Conservation (phyloP, 2,888 invertebrate genomes). For the Erannis defoliaria region DNA sequence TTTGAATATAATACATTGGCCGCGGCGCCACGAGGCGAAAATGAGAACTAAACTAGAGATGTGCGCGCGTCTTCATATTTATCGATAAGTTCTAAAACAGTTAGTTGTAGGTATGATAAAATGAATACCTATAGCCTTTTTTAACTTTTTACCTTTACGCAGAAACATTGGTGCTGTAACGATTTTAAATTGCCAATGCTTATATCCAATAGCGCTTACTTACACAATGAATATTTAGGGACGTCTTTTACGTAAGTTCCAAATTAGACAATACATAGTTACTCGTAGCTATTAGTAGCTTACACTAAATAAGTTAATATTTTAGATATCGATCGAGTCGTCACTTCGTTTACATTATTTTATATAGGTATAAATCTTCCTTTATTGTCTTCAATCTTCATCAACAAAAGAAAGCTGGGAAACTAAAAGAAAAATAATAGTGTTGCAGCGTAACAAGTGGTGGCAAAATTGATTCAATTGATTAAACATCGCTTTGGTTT, state of each 20-base stretch:
- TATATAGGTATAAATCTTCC: conserved; percentile 84
- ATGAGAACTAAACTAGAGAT: too few relatives aligned
- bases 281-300: conserved; percentile 66
- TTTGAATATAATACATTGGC: conserved; percentile 41
- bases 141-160: too few relatives aligned
- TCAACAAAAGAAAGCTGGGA: conserved; percentile 76
- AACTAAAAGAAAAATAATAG: conserved; percentile 45
- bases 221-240: conserved; percentile 51
- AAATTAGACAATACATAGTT: conserved; percentile 59
- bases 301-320: conserved; percentile 78
- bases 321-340: conserved; percentile 79
- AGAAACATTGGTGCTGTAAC: too few relatives aligned
- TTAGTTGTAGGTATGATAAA: neutral
- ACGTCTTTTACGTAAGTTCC: conserved; percentile 59
- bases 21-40: conserved; percentile 10
- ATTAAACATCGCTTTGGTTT: conserved; percentile 79
- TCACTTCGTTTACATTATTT: conserved; percentile 77
- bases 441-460: conserved; percentile 66
- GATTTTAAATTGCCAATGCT: conserved; percentile 38
- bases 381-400: conserved; percentile 85
- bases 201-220: conserved; percentile 55
- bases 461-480: conserved; percentile 69
- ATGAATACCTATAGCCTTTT: too few relatives aligned
- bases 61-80: conserved; percentile 13
- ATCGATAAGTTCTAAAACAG: conserved; percentile 29